A percentile compares a stretch with the other conserved stretches of the same genome.
Conservation (phyloP, 2,888 invertebrate species). For the Brachyptera risi region DNA sequence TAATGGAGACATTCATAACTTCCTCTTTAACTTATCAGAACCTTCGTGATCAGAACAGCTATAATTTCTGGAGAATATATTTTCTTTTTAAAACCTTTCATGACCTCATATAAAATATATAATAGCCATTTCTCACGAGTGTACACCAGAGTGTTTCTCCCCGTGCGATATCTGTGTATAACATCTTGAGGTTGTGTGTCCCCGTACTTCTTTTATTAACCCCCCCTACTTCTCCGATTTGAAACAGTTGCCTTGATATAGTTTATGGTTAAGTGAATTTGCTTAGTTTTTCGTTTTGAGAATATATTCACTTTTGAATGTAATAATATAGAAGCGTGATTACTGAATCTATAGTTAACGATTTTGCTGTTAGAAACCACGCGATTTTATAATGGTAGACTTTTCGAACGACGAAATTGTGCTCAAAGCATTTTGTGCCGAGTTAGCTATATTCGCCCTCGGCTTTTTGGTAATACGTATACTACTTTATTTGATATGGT, state of each 20-base stretch:
- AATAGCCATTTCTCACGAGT: constrained; percentile 15
- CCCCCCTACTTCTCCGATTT: too few species aligned
- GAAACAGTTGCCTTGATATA: neutral
- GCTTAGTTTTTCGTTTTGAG: constrained; percentile 14
- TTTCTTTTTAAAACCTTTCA: constrained; percentile 4
- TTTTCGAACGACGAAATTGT: neutral
- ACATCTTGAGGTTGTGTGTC: constrained; percentile 1
- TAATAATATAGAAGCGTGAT: constrained; percentile 14
- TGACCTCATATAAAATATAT: constrained; percentile 10
- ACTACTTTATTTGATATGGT: too few species aligned
- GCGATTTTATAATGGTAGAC: neutral
- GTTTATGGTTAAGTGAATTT: constrained; percentile 21
- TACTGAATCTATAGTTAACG: constrained; percentile 14
- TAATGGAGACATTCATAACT: constrained; percentile 34
- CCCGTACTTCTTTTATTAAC: too few species aligned
- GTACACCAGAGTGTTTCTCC: too few species aligned
- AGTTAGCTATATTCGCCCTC: constrained; percentile 9
- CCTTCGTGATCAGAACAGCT: constrained; percentile 26
- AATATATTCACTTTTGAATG: too few species aligned
- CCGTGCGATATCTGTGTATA: constrained; percentile 6
- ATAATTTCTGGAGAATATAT: constrained; percentile 1
- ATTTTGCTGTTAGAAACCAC: neutral
- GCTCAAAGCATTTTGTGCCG: neutral
- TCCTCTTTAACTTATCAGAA: constrained; percentile 32
- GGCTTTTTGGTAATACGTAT: too few species aligned